Base-by-base conservation (phyloP, 1,140 invertebrate genomes). In the Stegodyphus mimosarum region DNA sequence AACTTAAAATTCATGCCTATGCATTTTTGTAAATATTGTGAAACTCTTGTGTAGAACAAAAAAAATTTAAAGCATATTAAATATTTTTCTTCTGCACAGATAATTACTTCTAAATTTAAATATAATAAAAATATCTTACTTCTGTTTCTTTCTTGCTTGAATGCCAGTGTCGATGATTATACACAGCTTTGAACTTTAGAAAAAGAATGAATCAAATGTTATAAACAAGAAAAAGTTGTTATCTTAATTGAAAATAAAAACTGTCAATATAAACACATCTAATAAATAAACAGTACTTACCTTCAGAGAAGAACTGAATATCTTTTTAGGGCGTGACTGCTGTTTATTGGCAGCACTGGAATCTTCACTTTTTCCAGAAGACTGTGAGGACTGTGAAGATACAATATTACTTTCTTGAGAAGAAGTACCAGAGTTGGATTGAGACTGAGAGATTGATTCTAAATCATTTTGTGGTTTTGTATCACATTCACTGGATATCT, bases 231-330 rank as follows among this genome's bases (percentile, higher is more conserved):
- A 15, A 60, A 60, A 60, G 9, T 10, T 15, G 5, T 1, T 60
- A 60, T 1, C 55, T 60, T 9, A 60, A 60, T 10, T 10, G 33
- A 33, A 33, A 33, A 33, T 33, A 33, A 33, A 33, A 33, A 33
- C 33, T 33, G 33, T 33, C 33, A 1, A 33, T 33, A 33, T 33
- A 33, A 33, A 48, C 4, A 71, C 69, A 71, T 71, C 9, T 4
- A 63, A 77, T 60, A 48, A 64, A 9, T 11, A 67, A 6, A 66
- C 85, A 33, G 81, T 5, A 84, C 11, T 50, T 71, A 89, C 88
- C 88, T 89, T 89, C 74, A 88, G 88, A 17, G 88, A 88, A 80
- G 88, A 89, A n/a, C 88, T 88, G 70, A 89, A 89, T 71, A 88
- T 88, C 71, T 87, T 89, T 76, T 88, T 88, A 18, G 78, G 83